Conservation (phyloP, 2,888 invertebrate species). For the Pachydiplax longipennis region DNA sequence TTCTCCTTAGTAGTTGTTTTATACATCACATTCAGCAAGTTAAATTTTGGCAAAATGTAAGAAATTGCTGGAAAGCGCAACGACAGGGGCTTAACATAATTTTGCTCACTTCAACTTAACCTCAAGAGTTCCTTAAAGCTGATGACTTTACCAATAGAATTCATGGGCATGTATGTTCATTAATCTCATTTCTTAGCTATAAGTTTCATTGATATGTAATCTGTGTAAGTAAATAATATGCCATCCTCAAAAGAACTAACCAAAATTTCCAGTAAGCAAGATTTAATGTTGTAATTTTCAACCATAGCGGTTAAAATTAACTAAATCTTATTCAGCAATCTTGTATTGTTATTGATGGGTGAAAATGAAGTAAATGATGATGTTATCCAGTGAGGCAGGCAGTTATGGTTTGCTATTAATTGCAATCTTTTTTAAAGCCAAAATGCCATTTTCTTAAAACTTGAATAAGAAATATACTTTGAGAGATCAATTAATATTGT, state of each 20-base stretch:
- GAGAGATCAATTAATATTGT: neutral
- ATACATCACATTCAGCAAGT: neutral
- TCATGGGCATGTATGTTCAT: neutral
- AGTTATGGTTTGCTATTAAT: neutral
- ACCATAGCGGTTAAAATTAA: neutral
- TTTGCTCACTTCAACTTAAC: neutral
- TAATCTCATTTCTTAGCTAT: neutral
- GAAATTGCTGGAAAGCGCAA: neutral
- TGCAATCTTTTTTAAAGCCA: neutral
- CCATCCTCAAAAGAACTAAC: neutral
- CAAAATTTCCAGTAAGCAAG: neutral
- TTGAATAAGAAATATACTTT: neutral
- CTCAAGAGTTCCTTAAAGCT: neutral
- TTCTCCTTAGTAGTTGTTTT: neutral
- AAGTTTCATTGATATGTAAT: neutral
- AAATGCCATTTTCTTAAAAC: neutral
- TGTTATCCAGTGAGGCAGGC: neutral
- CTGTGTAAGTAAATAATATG: neutral
- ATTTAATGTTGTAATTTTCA: neutral
- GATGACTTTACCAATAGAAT: neutral
- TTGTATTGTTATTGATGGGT: neutral
- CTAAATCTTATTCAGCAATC: neutral
- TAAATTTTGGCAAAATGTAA: neutral
- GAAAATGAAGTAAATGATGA: neutral
- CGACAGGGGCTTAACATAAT: neutral